Evolutionary conservation across 2,797 vertebrate genomes (phyloP).

Genomic region (Hippoglossus hippoglossus): DNA sequence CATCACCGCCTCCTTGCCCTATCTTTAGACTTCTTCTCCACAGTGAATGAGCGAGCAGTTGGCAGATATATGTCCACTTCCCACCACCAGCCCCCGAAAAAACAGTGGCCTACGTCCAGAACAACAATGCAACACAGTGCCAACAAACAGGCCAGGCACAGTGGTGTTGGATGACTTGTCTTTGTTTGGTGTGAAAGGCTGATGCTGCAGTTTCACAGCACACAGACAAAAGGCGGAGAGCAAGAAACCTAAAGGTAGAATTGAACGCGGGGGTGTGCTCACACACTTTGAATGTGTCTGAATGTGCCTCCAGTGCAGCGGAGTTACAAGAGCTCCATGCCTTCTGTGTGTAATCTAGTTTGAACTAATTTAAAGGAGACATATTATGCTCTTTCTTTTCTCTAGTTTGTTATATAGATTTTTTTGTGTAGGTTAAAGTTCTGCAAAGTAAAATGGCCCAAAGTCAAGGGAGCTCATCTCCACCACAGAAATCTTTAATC

Average conservation of each 20-base stretch:
- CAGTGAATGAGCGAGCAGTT: slow-evolving; percentile 53
- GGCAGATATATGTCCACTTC: slow-evolving; percentile 42
- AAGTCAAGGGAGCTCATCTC: too few species aligned
- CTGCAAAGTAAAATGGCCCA: too few species aligned
- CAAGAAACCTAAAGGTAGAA: slow-evolving; percentile 44
- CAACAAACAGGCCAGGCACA: slow-evolving; percentile 53
- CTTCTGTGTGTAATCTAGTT: too few species aligned
- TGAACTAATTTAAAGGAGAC: too few species aligned
- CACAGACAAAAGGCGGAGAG: slow-evolving; percentile 62
- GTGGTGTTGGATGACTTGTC: slow-evolving; percentile 77
- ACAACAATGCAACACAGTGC: slow-evolving; percentile 66
- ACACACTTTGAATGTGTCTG: slow-evolving; percentile 2
- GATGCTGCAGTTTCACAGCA: slow-evolving; percentile 66
- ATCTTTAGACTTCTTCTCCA: slow-evolving; percentile 25
- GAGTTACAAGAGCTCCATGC: too few species aligned
- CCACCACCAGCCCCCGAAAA: slow-evolving; percentile 22
- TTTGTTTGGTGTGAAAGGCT: slow-evolving; percentile 76
- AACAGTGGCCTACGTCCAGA: slow-evolving; percentile 50
- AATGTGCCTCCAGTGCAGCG: background rate
- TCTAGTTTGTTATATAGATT: too few species aligned
- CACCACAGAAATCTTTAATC: too few species aligned
- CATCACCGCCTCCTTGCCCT: slow-evolving; percentile 27
- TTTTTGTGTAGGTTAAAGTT: too few species aligned
- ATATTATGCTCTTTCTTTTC: too few species aligned
- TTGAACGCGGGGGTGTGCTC: slow-evolving; percentile 26